Conservation (phyloP, 2,797 vertebrate species). For the Pelobates cultripes region DNA sequence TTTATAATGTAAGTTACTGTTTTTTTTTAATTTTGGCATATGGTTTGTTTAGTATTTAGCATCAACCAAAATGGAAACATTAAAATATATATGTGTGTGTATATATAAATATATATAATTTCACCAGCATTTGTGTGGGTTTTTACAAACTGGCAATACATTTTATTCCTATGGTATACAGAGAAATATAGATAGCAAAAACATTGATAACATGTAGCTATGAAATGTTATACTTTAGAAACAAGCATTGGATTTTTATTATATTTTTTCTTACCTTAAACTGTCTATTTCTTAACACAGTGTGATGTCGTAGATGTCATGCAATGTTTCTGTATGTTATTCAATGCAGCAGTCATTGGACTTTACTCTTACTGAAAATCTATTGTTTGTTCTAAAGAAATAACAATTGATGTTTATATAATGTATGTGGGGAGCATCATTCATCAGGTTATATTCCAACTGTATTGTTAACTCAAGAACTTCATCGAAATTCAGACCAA, state of each 20-base stretch:
- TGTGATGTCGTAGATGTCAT: constrained; percentile 33
- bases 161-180: constrained; percentile 16
- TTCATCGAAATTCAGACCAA: background rate
- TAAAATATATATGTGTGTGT: too few relatives aligned
- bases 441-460: constrained; percentile 38
- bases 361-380: constrained; percentile 47
- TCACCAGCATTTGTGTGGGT: background rate
- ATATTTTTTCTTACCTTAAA: constrained; percentile 9
- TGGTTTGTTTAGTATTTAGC: too few relatives aligned
- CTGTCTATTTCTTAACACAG: constrained; percentile 32
- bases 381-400: constrained; percentile 61
- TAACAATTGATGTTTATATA: constrained; percentile 61
- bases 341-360: constrained; percentile 46
- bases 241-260: background rate
- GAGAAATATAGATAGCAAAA: constrained; percentile 16
- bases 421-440: constrained; percentile 36
- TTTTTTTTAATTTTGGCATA: too few relatives aligned
- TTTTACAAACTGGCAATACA: background rate
- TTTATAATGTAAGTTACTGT: too few relatives aligned
- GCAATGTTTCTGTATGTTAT: constrained; percentile 54
- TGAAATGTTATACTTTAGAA: constrained; percentile 11
- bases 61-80: too few relatives aligned
- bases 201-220: constrained; percentile 30
- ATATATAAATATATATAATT: background rate
- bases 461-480: background rate